Conservation (phyloP, 2,113 vertebrate genomes). For the Chascanopsetta lugubris region DNA sequence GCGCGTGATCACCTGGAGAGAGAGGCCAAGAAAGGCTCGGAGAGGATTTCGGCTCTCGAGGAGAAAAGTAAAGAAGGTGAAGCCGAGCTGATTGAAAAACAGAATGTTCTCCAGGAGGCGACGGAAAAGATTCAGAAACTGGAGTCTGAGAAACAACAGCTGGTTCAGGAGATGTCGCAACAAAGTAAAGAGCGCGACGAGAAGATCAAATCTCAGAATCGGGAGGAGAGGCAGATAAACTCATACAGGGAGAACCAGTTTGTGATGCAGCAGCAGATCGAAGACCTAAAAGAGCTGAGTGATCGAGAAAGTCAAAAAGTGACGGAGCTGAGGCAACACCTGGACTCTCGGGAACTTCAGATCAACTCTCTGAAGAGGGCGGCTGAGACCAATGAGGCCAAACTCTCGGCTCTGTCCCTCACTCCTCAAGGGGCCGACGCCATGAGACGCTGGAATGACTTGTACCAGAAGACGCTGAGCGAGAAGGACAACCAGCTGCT, state of each 20-base stretch:
- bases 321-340: conserved; percentile 67
- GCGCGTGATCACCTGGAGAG: conserved; percentile 72
- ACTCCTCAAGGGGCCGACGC: conserved; percentile 76
- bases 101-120: conserved; percentile 70
- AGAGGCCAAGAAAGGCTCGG: conserved; percentile 70
- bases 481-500: conserved; percentile 85
- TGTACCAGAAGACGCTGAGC: conserved; percentile 81
- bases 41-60: conserved; percentile 62
- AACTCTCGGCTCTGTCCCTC: conserved; percentile 78
- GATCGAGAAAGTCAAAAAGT: conserved; percentile 59
- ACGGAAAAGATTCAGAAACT: conserved; percentile 63
- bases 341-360: conserved; percentile 71
- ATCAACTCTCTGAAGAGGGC: conserved; percentile 79
- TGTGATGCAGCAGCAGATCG: conserved; percentile 68
- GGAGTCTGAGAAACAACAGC: conserved; percentile 73
- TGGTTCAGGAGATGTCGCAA: conserved; percentile 69
- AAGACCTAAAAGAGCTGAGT: conserved; percentile 72
- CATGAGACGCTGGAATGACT: conserved; percentile 77
- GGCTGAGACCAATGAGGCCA: conserved; percentile 75
- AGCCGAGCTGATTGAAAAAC: conserved; percentile 62
- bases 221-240: conserved; percentile 66
- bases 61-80: conserved; percentile 66
- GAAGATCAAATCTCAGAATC: conserved; percentile 48
- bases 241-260: conserved; percentile 71
- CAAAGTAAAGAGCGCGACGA: conserved; percentile 65